Evolutionary conservation across 2,113 vertebrate species (phyloP).

Genomic region (Seriola aureovittata): DNA sequence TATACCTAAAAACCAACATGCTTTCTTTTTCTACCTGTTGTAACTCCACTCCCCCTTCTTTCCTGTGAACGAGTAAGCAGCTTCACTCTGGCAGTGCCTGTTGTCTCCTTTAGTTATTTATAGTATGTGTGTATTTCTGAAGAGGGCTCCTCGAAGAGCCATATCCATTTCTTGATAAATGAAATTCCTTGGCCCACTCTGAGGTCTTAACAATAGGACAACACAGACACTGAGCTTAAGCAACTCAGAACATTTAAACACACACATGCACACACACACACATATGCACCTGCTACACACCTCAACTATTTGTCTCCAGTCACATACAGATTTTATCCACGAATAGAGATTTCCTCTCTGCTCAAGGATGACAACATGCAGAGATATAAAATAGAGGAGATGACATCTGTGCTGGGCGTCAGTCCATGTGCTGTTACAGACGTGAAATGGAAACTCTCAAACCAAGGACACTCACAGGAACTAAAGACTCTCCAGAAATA

Average conservation of each 20-base stretch:
- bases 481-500: background rate
- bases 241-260: constrained; percentile 12
- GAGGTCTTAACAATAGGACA: constrained; percentile 64
- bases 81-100: background rate
- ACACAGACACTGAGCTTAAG: constrained; percentile 57
- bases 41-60: background rate
- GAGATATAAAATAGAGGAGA: background rate
- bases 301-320: constrained; percentile 8
- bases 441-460: background rate
- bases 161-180: constrained; percentile 79
- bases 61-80: background rate
- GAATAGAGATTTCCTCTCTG: background rate
- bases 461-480: background rate
- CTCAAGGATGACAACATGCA: constrained; percentile 10
- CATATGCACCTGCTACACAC: constrained; percentile 42
- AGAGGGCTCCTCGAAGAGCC: constrained; percentile 70
- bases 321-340: background rate
- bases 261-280: constrained; percentile 2
- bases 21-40: rapidly evolving
- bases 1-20: background rate
- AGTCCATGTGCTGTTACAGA: background rate
- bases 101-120: constrained; percentile 56
- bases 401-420: background rate
- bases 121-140: constrained; percentile 61
- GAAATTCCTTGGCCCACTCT: constrained; percentile 72